These are phyloP conservation scores for Corapipo altera DNA, from an alignment of 2,113 vertebrate genomes.

Conservation along the genomic window DNA sequence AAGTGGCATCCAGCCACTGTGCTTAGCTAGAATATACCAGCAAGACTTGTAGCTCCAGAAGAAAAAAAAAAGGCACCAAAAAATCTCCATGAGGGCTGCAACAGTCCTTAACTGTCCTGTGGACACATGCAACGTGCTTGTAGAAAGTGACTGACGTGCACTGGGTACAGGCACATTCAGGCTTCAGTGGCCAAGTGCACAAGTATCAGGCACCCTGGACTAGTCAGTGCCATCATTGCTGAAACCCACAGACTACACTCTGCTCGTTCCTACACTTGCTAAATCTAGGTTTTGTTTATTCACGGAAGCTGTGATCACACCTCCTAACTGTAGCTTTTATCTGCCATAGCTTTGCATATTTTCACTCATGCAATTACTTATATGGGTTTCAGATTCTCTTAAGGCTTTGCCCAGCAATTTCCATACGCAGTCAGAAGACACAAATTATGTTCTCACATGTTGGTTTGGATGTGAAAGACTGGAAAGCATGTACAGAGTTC, in stretches of 20 bases:
- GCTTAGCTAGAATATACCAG: not conserved
- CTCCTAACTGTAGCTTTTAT: not conserved
- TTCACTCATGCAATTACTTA: not conserved
- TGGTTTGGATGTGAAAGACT: not conserved
- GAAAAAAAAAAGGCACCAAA: not conserved
- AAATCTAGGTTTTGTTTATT: not conserved
- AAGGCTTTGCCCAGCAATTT: not conserved
- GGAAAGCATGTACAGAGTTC: not conserved
- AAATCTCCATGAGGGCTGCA: not conserved
- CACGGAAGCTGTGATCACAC: not conserved
- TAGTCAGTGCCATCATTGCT: not conserved
- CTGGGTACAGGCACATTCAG: not conserved
- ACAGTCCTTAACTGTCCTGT: not conserved
- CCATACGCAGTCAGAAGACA: not conserved
- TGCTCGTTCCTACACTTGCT: not conserved
- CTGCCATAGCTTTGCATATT: not conserved
- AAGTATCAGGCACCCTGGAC: not conserved
- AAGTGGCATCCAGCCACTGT: not conserved
- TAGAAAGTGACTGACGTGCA: fast-evolving
- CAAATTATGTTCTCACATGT: not conserved
- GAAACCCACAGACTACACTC: not conserved
- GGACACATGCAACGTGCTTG: not conserved
- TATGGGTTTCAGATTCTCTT: not conserved
- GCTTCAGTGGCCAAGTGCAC: not conserved
- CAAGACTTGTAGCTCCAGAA: not conserved